phyloP scores from a whole-genome alignment of 1,140 invertebrate genomes.

The Pinna nobilis region DNA sequence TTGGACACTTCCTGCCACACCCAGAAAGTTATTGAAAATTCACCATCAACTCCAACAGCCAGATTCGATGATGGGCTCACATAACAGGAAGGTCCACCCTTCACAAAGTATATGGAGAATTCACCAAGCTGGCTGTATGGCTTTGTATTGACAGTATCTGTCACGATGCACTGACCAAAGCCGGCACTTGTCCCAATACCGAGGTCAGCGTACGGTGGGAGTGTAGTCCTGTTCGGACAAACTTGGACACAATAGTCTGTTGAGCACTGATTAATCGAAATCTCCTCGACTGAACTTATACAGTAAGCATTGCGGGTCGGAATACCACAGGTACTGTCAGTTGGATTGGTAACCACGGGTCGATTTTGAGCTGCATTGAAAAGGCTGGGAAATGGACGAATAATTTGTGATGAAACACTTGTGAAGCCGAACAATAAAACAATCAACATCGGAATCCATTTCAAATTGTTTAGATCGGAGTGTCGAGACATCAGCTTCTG shows the following conservation, averaged over 20 bases:
- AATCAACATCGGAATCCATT: no score
- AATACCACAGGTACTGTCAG: conserved; percentile 67
- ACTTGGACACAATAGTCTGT: conserved; percentile 67
- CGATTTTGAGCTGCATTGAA: conserved; percentile 63
- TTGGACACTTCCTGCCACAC: conserved; percentile 58
- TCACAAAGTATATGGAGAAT: conserved; percentile 50
- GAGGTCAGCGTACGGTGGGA: conserved; percentile 40
- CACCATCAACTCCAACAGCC: conserved; percentile 52
- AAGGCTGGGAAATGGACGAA: conserved; percentile 60
- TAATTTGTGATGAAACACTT: no score
- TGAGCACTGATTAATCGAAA: conserved; percentile 55
- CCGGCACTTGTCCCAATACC: conserved; percentile 49
- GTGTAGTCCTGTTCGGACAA: conserved; percentile 57
- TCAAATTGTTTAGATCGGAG: no score
- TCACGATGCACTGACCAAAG: conserved; percentile 55
- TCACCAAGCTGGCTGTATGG: conserved; percentile 50
- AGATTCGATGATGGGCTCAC: conserved; percentile 47
- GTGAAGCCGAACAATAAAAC: no score
- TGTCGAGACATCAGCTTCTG: no score
- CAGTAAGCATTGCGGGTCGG: conserved; percentile 65
- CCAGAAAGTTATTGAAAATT: conserved; percentile 67
- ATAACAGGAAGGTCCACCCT: conserved; percentile 56
- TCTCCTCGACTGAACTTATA: conserved; percentile 56
- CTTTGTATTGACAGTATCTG: conserved; percentile 63
- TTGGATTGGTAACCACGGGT: conserved; percentile 57